Percentiles rank a stretch among this genome's conserved stretches.
These are phyloP conservation scores for Trogon melanurus DNA, from an alignment of 2,113 vertebrate genomes.

Conservation along the genomic window DNA sequence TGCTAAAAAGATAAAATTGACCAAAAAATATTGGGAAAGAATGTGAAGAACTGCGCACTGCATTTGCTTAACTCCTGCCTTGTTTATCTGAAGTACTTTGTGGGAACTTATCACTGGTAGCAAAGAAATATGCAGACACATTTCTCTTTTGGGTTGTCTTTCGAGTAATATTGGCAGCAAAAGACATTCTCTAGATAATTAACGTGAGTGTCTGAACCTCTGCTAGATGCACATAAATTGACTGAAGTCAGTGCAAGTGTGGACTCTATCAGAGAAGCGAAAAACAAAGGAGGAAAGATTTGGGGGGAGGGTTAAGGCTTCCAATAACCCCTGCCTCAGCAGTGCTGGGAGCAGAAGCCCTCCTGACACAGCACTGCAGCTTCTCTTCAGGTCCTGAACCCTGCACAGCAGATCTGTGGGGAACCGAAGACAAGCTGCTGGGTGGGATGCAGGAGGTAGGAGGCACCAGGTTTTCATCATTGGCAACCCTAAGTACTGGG, in stretches of 20 bases:
- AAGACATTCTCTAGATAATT: not conserved
- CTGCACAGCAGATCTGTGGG: rapidly evolving
- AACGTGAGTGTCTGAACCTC: not conserved
- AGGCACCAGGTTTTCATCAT: not conserved
- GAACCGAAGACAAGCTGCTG: not conserved
- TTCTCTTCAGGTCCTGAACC: not conserved
- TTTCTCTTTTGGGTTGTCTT: not conserved
- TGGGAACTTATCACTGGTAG: not conserved
- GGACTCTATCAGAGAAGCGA: not conserved
- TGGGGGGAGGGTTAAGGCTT: not conserved
- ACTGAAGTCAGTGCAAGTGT: not conserved
- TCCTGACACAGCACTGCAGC: not conserved
- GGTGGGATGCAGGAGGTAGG: not conserved
- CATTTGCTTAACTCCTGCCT: not conserved
- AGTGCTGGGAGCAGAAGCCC: not conserved
- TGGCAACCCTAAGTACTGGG: too few relatives aligned
- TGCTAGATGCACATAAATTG: not conserved
- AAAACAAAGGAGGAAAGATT: not conserved
- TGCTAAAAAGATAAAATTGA: not conserved
- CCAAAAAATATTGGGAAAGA: not conserved
- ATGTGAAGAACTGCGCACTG: not conserved
- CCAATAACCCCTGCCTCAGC: not conserved
- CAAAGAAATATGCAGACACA: not conserved
- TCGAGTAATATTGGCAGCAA: not conserved
- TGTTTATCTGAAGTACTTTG: not conserved